Conservation (phyloP, 2,113 vertebrate species). For the Calypte anna region DNA sequence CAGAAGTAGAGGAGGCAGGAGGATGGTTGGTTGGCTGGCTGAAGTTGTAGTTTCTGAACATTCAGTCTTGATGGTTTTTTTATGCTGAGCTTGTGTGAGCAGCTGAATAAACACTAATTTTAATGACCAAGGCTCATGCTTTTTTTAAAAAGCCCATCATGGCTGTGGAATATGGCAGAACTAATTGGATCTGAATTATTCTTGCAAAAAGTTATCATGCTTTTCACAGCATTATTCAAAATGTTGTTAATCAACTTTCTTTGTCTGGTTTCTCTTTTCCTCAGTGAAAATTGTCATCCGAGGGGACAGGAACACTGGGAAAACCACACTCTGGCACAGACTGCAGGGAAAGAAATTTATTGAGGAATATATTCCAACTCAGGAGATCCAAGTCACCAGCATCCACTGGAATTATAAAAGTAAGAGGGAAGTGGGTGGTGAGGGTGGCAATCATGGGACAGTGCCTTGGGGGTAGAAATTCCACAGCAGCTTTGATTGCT, state of each 20-base stretch:
- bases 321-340: slow-evolving; percentile 96
- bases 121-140: not conserved
- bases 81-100: not conserved
- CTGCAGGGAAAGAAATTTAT: slow-evolving; percentile 95
- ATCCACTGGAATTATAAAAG: slow-evolving; percentile 99
- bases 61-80: not conserved
- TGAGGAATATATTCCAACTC: slow-evolving; percentile 98
- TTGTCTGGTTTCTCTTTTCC: not conserved
- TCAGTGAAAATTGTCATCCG: slow-evolving; percentile 99
- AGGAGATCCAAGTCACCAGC: slow-evolving; percentile 99
- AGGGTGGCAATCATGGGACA: not conserved
- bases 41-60: not conserved
- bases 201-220: not conserved
- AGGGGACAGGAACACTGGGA: slow-evolving; percentile 96
- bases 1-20: not conserved
- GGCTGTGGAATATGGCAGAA: not conserved
- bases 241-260: slow-evolving; percentile 14
- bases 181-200: not conserved
- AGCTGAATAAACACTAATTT: slow-evolving; percentile 25
- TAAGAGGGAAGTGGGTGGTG: slow-evolving; percentile 73
- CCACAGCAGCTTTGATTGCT: not conserved
- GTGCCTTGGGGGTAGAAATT: not conserved
- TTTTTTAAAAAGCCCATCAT: not conserved
- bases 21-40: not conserved
- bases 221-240: not conserved